Evolutionary conservation across 2,888 invertebrate species (phyloP).

Genomic region (Sesamia inferens): DNA sequence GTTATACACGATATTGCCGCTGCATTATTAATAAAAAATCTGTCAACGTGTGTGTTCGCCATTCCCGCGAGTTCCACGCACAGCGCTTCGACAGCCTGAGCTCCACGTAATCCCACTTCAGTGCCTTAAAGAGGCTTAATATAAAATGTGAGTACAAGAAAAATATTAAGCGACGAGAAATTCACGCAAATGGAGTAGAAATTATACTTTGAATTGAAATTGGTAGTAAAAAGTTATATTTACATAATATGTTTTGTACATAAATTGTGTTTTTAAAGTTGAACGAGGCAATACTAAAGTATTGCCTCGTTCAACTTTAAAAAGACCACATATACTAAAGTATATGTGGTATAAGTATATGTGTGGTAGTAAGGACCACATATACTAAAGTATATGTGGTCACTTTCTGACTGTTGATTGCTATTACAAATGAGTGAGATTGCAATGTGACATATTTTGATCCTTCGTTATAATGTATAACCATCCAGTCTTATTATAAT

Average conservation of each 20-base stretch:
- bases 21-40: slow-evolving; percentile 27
- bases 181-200: slow-evolving; percentile 27
- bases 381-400: not conserved
- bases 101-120: slow-evolving; percentile 46
- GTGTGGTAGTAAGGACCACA: too few relatives aligned
- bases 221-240: slow-evolving; percentile 16
- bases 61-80: slow-evolving; percentile 3
- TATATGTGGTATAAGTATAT: too few relatives aligned
- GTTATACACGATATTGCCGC: not conserved
- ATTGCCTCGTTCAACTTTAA: too few relatives aligned
- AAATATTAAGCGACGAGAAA: slow-evolving; percentile 40
- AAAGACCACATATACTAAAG: too few relatives aligned
- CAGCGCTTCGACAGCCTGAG: slow-evolving; percentile 16
- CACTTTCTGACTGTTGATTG: not conserved
- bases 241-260: slow-evolving; percentile 1
- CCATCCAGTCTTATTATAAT: not conserved
- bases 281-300: not conserved
- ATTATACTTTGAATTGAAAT: slow-evolving; percentile 44
- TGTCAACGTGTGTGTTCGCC: not conserved
- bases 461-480: not conserved
- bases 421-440: too few relatives aligned
- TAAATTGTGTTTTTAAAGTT: slow-evolving; percentile 14
- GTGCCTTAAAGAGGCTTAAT: slow-evolving; percentile 39
- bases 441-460: not conserved
- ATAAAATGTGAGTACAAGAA: slow-evolving; percentile 49